Evolutionary conservation across 2,797 vertebrate genomes (phyloP).

Genomic region (Psittacula derbiana): DNA sequence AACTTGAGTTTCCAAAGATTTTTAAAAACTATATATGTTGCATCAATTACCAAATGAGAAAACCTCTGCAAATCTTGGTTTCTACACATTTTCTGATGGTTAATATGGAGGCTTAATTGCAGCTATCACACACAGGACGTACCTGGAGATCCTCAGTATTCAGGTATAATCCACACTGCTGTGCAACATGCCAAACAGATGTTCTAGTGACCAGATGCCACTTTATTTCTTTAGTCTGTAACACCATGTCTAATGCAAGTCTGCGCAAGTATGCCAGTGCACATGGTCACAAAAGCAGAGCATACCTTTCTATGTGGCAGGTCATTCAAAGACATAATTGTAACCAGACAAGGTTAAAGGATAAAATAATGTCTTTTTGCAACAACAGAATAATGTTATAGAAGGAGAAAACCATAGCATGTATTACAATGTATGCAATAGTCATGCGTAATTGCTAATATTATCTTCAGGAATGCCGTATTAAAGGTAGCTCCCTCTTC

Average conservation of each 20-base stretch:
- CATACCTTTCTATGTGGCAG: background rate
- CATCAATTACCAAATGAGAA: background rate
- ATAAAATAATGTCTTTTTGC: background rate
- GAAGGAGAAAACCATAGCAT: background rate
- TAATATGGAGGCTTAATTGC: background rate
- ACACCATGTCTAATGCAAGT: background rate
- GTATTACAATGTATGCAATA: background rate
- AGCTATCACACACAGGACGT: background rate
- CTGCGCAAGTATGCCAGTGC: background rate
- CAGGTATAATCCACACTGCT: background rate
- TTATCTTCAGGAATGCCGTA: background rate
- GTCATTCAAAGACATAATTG: background rate
- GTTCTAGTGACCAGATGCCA: background rate
- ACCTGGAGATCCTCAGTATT: background rate
- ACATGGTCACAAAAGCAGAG: background rate
- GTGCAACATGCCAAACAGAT: background rate
- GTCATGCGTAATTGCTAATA: background rate
- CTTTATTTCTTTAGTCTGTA: background rate
- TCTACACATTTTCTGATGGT: background rate
- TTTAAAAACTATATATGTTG: background rate
- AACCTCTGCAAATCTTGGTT: background rate
- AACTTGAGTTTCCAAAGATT: background rate
- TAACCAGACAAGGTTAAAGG: background rate
- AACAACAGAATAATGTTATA: background rate
- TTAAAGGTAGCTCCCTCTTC: background rate